phyloP scores from a whole-genome alignment of 2,113 vertebrate species.

The Gallinago undulata region DNA sequence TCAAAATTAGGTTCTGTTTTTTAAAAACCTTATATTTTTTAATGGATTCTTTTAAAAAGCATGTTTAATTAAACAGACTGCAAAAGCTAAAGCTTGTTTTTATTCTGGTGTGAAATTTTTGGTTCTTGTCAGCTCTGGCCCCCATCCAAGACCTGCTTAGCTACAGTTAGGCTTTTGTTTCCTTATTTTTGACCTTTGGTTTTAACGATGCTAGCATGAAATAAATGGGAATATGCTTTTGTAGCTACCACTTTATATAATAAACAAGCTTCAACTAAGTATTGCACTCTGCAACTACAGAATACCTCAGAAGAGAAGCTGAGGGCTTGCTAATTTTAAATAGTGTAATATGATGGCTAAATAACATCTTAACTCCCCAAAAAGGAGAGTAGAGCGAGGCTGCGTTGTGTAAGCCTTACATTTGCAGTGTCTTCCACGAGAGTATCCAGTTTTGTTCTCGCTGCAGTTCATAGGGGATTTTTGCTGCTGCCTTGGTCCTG shows the following conservation, averaged over 20 bases:
- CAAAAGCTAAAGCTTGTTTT: neutral
- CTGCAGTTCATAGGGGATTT: neutral
- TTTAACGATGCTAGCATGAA: neutral
- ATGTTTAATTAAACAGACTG: neutral
- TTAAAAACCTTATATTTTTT: neutral
- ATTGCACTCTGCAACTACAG: neutral
- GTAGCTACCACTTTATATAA: neutral
- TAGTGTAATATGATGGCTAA: neutral
- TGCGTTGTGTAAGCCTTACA: neutral
- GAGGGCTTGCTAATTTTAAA: neutral
- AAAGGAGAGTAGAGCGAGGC: neutral
- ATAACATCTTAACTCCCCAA: neutral
- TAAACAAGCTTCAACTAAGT: neutral
- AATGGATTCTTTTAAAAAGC: neutral
- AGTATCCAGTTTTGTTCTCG: neutral
- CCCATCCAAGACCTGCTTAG: slow-evolving; percentile 3
- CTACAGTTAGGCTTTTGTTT: neutral
- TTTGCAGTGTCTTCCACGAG: neutral
- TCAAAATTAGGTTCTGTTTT: neutral
- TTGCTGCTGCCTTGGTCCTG: neutral
- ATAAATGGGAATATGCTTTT: neutral
- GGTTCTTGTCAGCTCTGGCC: neutral
- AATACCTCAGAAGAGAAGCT: neutral
- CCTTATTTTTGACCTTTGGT: slow-evolving; percentile 12
- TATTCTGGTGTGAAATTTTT: neutral